Base-by-base conservation (phyloP, 2,888 invertebrate genomes). In the Timema cristinae region DNA sequence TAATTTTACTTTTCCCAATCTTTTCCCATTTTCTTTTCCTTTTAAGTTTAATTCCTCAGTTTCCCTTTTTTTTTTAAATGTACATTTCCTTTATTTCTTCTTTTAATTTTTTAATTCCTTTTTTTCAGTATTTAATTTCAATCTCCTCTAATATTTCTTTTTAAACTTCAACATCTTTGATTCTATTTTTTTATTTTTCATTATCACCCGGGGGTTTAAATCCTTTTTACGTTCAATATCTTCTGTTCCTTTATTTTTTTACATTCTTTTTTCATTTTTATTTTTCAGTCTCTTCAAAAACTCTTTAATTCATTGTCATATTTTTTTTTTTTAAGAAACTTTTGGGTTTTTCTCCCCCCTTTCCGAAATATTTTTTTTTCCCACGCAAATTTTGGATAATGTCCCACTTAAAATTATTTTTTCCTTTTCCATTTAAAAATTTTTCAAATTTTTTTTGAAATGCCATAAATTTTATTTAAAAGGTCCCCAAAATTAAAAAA, bases 401-500 rank as follows among this genome's bases (percentile, higher is more conserved):
- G n/a, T 59, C n/a, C 13, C 32, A n/a, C 59, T 59, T 59, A n/a
- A 10, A 5, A 2, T 32, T 32, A 32, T 2, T 32, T 32, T 32
- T 32, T 49, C 71, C 71, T 16, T 68, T 68, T 0, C 73, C 72
- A 15, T 8, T 59, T 7, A 68, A 69, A 4, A 71, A n/a, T n/a
- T n/a, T 70, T 8, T 71, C 73, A 49, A 73, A 52, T 6, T 69
- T 63, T n/a, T 56, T 69, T 69, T 13, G 73, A 73, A 6, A 66
- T 71, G n/a, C 61, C 69, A 10, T 50, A n/a, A 9, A 63, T 67
- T 47, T 70, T 73, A 8, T 71, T 73, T 10, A 75, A 61, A 8
- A n/a, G n/a, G 72, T 75, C 1, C 72, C 72, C n/a, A 75, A 61
- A 13, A n/a, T n/a, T 73, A 72, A 4, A 72, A 74, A 48, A 71